Evolutionary conservation across 2,797 vertebrate genomes (phyloP).

Genomic region (Xenopus petersii): DNA sequence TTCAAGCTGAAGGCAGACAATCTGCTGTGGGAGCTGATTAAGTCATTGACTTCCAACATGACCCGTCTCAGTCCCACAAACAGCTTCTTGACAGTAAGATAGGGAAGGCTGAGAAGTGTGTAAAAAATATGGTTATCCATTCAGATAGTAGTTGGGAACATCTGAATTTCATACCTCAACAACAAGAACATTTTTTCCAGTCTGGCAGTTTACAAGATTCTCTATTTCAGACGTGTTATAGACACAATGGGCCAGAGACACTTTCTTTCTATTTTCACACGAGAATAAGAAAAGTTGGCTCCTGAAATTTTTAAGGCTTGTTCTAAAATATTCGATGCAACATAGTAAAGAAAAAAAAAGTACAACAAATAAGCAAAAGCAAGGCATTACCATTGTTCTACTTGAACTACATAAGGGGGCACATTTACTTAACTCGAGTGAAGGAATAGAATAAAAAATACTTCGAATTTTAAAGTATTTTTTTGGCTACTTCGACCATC

Average conservation of each 20-base stretch:
- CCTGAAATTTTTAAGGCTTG: too few relatives aligned
- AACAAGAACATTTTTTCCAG: slow-evolving; percentile 17
- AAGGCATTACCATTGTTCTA: too few relatives aligned
- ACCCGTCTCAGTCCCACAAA: slow-evolving; percentile 57
- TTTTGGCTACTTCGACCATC: too few relatives aligned
- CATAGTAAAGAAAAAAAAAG: too few relatives aligned
- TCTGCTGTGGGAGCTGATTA: slow-evolving; percentile 62
- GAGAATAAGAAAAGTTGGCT: not conserved
- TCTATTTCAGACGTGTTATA: not conserved
- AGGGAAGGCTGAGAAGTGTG: slow-evolving; percentile 36
- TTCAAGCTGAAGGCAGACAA: slow-evolving; percentile 65
- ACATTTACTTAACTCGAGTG: too few relatives aligned
- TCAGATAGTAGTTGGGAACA: slow-evolving; percentile 48
- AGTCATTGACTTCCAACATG: slow-evolving; percentile 62
- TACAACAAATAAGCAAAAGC: too few relatives aligned
- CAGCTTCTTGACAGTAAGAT: slow-evolving; percentile 57
- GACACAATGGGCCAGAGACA: not conserved
- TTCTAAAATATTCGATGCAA: too few relatives aligned
- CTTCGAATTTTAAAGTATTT: too few relatives aligned
- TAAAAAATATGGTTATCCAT: slow-evolving; percentile 51
- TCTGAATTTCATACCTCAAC: slow-evolving; percentile 33
- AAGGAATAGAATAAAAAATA: too few relatives aligned
- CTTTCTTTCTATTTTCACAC: not conserved
- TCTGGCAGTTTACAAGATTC: slow-evolving; percentile 4
- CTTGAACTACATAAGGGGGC: too few relatives aligned